These are phyloP conservation scores for Himantopus leucocephalus DNA, from an alignment of 2,113 vertebrate species.

Conservation along the genomic window DNA sequence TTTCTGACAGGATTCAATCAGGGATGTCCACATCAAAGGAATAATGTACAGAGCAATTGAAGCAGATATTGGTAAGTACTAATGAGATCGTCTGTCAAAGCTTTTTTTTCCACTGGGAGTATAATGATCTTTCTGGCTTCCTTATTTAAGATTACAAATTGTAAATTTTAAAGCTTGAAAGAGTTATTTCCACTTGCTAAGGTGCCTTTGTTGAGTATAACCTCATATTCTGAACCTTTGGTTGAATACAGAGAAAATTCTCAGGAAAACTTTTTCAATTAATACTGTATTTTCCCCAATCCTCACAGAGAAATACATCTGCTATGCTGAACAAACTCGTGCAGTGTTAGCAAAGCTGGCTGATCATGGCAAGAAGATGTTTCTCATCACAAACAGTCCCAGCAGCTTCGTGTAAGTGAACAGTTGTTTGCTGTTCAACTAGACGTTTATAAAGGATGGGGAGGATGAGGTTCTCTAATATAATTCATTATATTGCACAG, in stretches of 20 bases:
- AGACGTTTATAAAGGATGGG: background rate
- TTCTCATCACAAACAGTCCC: slow-evolving; percentile 98
- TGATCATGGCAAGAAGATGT: slow-evolving; percentile 95
- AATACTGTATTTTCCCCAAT: background rate
- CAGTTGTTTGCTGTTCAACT: background rate
- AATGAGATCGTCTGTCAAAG: background rate
- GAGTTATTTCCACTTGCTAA: background rate
- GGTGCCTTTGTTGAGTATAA: background rate
- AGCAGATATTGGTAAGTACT: slow-evolving; percentile 88
- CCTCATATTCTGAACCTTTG: background rate
- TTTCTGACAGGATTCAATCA: slow-evolving; percentile 87
- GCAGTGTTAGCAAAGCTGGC: slow-evolving; percentile 92
- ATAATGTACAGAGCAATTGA: slow-evolving; percentile 96
- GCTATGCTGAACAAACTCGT: slow-evolving; percentile 91
- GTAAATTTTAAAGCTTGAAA: background rate
- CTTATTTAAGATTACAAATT: background rate
- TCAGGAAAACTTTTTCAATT: background rate
- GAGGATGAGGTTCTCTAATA: background rate
- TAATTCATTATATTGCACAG: background rate
- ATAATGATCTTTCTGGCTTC: background rate
- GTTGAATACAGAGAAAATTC: background rate
- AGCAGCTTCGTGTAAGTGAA: slow-evolving; percentile 96
- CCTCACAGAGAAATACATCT: slow-evolving; percentile 89
- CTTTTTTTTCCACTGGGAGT: background rate
- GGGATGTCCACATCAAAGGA: slow-evolving; percentile 95